phyloP scores from a whole-genome alignment of 2,888 invertebrate genomes.

The Cremastinae sp. region DNA sequence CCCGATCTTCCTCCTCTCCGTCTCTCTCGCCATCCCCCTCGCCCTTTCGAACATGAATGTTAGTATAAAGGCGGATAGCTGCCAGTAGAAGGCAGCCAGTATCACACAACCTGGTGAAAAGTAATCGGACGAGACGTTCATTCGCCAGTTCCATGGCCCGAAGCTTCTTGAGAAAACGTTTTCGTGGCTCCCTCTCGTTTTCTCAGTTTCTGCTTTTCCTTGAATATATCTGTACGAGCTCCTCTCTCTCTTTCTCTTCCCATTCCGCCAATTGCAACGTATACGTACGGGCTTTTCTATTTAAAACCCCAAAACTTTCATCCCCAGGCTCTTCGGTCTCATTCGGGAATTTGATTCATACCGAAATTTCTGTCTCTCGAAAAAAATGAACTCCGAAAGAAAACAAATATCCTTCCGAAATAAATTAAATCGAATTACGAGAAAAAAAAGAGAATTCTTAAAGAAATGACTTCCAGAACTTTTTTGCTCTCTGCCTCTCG shows the following conservation, averaged over 20 bases:
- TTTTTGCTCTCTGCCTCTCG: neutral
- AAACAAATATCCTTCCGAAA: neutral
- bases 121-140: conserved; percentile 55
- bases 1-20: neutral
- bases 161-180: conserved; percentile 49
- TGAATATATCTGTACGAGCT: conserved; percentile 1
- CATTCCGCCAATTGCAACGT: neutral
- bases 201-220: conserved; percentile 12
- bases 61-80: conserved; percentile 29
- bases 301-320: neutral
- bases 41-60: conserved; percentile 9
- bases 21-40: conserved; percentile 1
- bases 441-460: neutral
- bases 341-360: neutral
- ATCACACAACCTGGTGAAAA: conserved; percentile 45
- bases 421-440: no score
- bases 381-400: neutral
- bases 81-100: conserved; percentile 17
- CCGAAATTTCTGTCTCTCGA: neutral
- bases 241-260: no score
- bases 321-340: no score
- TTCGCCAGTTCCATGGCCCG: conserved; percentile 51
- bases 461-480: neutral
- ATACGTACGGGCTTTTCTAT: neutral
- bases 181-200: conserved; percentile 46